Conservation (phyloP, 2,113 vertebrate species). For the Halcyon senegalensis region DNA sequence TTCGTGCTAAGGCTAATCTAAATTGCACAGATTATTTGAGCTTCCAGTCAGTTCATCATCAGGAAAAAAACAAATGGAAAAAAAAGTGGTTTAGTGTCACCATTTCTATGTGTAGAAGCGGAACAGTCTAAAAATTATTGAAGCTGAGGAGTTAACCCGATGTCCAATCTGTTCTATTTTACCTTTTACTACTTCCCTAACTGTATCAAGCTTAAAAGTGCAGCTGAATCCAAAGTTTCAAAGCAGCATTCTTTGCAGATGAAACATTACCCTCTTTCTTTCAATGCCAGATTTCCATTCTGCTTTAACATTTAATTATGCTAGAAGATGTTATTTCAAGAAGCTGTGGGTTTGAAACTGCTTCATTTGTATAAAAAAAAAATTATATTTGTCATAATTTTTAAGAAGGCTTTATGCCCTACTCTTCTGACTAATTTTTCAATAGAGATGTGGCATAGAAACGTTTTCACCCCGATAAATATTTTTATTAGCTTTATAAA, state of each 20-base stretch:
- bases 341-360: conserved; percentile 48
- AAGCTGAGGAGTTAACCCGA: background rate
- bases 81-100: background rate
- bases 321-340: conserved; percentile 68
- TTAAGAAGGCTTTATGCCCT: conserved; percentile 3
- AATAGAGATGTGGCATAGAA: conserved; percentile 8
- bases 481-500: conserved; percentile 63
- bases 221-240: conserved; percentile 32
- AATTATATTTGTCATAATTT: conserved; percentile 41
- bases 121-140: background rate
- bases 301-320: conserved; percentile 70
- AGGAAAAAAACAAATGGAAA: background rate
- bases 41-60: background rate
- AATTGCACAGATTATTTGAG: background rate
- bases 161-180: background rate
- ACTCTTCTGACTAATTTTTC: conserved; percentile 35
- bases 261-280: conserved; percentile 58
- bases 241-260: conserved; percentile 61
- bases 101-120: background rate
- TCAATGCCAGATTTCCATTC: conserved; percentile 65
- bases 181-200: background rate
- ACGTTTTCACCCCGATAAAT: conserved; percentile 31
- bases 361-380: conserved; percentile 61
- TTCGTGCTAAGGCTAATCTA: background rate
- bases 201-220: background rate